Base-by-base conservation (phyloP, 2,113 vertebrate species). In the Equus quagga region DNA sequence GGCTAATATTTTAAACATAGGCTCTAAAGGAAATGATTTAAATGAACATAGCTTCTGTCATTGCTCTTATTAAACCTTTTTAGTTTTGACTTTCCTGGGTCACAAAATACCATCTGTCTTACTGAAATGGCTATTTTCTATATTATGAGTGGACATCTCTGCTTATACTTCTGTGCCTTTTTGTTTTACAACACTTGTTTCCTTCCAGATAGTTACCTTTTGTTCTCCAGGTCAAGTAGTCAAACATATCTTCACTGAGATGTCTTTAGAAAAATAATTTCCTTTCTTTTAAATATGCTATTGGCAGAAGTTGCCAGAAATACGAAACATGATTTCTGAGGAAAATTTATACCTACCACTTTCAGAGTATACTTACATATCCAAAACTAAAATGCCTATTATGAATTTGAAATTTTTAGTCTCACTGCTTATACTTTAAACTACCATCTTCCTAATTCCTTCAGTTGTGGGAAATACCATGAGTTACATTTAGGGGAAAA, bases 201-300 rank as follows among this genome's bases (percentile, higher is more conserved):
- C 11, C 26, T 91, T 94, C 31, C 41, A 79, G 79, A 89, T 67
- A 56, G 17, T 80, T 88, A 62, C 3, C 49, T 87, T 96, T 93
- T 91, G 7, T 82, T 83, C 31, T 87, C 18, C 88, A 41, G 17
- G 31, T 65, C 46, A 82, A 2, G 2, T 69, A 46, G 23, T 44
- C 70, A 92, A 95, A 87, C 23, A 65, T 24, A 89, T 46, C 9
- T 85, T 64, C 13, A 92, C 24, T 58, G 5, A 96, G 36, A 62
- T 1, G 44, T 31, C 70, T 85, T n/a, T 6, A 64, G 62, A 82
- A 82, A 96, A 88, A 54, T 1, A 60, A 12, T 56, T 82, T 84
- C 46, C 0, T 44, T 93, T 87, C 41, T 70, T 95, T 75, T 41
- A 58, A 65, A 82, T 6, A 79, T 54, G 13, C 26, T n/a, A 24